A percentile compares a stretch with the other conserved stretches of the same genome.
phyloP scores from a whole-genome alignment of 2,888 invertebrate species.

The Lasioglossum pauxillum region DNA sequence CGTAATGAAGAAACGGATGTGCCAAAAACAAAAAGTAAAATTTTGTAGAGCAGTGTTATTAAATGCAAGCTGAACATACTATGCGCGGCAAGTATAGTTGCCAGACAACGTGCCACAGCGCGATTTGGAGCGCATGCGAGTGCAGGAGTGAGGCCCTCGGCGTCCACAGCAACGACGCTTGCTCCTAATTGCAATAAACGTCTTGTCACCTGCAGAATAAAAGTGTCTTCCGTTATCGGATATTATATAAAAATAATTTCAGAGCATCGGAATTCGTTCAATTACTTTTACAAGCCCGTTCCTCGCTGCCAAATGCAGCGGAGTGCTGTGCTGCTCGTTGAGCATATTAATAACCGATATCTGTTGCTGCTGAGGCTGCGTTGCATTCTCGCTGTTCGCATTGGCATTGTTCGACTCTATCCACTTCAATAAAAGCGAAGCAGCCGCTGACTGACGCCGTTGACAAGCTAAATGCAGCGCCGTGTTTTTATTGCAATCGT shows the following conservation, averaged over 20 bases:
- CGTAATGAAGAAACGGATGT: no score
- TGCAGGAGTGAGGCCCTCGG: constrained; percentile 87
- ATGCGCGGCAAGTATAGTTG: constrained; percentile 85
- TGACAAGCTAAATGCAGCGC: constrained; percentile 88
- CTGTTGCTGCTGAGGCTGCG: constrained; percentile 65
- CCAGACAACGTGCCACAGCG: constrained; percentile 87
- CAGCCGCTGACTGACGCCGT: constrained; percentile 86
- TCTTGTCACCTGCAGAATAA: constrained; percentile 84
- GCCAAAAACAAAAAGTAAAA: background rate
- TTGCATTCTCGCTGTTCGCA: constrained; percentile 35
- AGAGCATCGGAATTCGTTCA: background rate
- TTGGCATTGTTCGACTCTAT: constrained; percentile 81
- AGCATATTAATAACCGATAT: constrained; percentile 84
- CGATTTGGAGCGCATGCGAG: constrained; percentile 87
- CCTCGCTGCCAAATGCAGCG: constrained; percentile 87
- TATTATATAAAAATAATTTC: background rate
- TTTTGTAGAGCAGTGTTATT: background rate
- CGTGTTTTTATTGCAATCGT: constrained; percentile 87
- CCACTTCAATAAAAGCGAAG: constrained; percentile 86
- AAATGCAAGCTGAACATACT: constrained; percentile 62
- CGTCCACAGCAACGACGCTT: constrained; percentile 86
- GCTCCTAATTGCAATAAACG: constrained; percentile 87
- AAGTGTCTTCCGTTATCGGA: background rate
- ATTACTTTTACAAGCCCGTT: constrained; percentile 86
- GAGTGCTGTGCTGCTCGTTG: constrained; percentile 87